A percentile compares a stretch with the other conserved stretches of the same genome.
phyloP scores from a whole-genome alignment of 2,113 vertebrate genomes.

The Oncorhynchus gorbuscha region DNA sequence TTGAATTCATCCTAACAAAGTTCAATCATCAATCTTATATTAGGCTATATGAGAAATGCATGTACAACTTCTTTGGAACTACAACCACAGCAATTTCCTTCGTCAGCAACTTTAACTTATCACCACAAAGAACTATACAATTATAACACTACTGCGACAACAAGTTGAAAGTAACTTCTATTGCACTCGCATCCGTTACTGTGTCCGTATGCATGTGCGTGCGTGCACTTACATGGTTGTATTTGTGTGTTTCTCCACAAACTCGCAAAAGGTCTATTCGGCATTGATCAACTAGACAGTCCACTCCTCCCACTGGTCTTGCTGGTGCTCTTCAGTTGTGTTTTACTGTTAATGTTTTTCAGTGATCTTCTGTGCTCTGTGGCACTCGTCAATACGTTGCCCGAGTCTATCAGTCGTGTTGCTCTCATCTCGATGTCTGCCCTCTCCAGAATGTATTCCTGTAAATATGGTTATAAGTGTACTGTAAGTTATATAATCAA shows the following conservation, averaged over 20 bases:
- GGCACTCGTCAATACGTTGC: slow-evolving; percentile 7
- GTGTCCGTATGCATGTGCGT: too few species aligned
- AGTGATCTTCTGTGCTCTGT: slow-evolving; percentile 39
- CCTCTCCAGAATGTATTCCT: slow-evolving; percentile 78
- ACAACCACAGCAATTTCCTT: too few species aligned
- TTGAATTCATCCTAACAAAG: too few species aligned
- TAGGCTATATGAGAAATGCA: too few species aligned
- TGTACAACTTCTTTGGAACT: too few species aligned
- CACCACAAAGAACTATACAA: too few species aligned
- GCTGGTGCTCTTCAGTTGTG: slow-evolving; percentile 56
- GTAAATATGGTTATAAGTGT: slow-evolving; percentile 15
- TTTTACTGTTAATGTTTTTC: slow-evolving; percentile 51
- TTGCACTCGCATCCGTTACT: too few species aligned
- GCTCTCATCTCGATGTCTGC: slow-evolving; percentile 56
- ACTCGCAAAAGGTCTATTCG: neutral
- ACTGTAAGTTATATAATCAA: neutral
- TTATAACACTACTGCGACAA: too few species aligned
- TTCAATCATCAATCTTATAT: too few species aligned
- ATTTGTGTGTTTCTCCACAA: neutral
- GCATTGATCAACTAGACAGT: slow-evolving; percentile 31
- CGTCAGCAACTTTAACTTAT: too few species aligned
- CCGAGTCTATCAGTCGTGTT: slow-evolving; percentile 31
- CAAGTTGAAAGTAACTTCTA: too few species aligned
- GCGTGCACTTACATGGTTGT: neutral
- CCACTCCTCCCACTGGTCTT: slow-evolving; percentile 55